These are phyloP conservation scores for Benitochromis conjunctus DNA, from an alignment of 2,113 vertebrate species.

Conservation along the genomic window DNA sequence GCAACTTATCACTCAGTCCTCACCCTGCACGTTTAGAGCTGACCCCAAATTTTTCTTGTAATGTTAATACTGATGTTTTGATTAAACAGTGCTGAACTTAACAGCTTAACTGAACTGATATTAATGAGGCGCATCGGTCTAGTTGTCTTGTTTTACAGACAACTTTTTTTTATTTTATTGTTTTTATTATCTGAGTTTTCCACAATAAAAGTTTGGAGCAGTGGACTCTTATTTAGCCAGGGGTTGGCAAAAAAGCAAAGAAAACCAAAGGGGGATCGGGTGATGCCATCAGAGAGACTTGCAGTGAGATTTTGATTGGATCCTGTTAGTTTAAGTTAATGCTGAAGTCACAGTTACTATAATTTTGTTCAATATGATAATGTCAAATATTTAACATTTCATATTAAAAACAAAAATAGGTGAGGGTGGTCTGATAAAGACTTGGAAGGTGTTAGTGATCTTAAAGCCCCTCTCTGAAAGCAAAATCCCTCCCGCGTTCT, in stretches of 20 bases:
- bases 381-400: neutral
- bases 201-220: neutral
- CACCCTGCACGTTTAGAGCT: neutral
- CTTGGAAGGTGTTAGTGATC: too few species aligned
- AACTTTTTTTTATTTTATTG: too few species aligned
- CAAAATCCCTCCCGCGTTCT: neutral
- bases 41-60: neutral
- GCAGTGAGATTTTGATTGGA: neutral
- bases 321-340: accelerated
- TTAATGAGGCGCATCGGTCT: too few species aligned
- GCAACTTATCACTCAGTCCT: neutral
- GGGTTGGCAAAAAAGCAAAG: accelerated
- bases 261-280: neutral
- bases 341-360: neutral
- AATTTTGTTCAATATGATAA: accelerated
- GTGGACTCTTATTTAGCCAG: neutral
- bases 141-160: too few species aligned
- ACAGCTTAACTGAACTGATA: too few species aligned
- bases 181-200: neutral
- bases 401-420: neutral
- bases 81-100: neutral
- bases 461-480: neutral
- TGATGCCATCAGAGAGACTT: neutral
- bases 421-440: neutral
- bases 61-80: neutral